Base-by-base conservation (phyloP, 2,888 invertebrate genomes). In the Tetragonisca angustula region DNA sequence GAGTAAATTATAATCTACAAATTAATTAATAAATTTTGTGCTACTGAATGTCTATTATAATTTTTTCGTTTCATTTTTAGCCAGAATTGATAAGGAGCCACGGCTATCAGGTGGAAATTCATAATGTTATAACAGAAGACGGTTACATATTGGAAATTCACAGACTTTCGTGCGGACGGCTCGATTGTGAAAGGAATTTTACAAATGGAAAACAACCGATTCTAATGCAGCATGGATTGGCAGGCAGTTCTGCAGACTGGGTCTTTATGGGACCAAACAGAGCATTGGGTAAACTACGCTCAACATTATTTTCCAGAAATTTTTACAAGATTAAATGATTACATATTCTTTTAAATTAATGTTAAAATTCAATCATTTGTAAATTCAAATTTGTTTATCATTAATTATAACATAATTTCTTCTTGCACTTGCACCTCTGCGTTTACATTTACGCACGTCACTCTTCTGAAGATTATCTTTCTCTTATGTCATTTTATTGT, bases 161-260 rank as follows among this genome's bases (percentile, higher is more conserved):
- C 88, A 92, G 95, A 64, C 95, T 96, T 71, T 95, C 95, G 2
- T 88, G 93, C 80, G 95, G 95, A 19, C 92, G 89, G n/a, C 21
- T 62, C 52, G 76, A 83, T 54, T 83, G 89, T 77, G 81, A 86
- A 50, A 69, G 77, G 17, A 68, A 59, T 21, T 73, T 76, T 5
- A 84, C 80, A 50, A 77, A 78, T 27, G 74, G 62, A 32, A 91
- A 83, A 83, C 87, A 90, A 4, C 94, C 95, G 6, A 94, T 96
- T 4, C 92, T 96, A 13, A 86, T 96, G 11, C 94, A 96, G 80
- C 96, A 96, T 84, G 96, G 97, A 0, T 92, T 97, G 0, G 89
- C 96, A 6, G 96, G 96, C 3, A 96, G 96, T 88, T 96, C 97
- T 9, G 95, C 96, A 0, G 96, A 97, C 91, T 97, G 97, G 95